Base-by-base conservation (phyloP, 2,888 invertebrate species). In the Unio pictorum region DNA sequence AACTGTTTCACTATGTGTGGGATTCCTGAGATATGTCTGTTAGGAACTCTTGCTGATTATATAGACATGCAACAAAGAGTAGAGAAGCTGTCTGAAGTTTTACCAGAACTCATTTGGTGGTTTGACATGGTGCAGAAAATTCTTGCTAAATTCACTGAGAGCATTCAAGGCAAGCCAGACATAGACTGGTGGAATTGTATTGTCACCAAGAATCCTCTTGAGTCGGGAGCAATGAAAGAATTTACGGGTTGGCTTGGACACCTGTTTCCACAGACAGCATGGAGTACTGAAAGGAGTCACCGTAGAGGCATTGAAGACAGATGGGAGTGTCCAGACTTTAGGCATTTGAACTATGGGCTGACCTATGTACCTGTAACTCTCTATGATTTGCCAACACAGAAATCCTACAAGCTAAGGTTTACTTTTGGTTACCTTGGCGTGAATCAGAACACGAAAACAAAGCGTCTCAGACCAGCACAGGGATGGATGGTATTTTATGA, bases 401-500 rank as follows among this genome's bases (percentile, higher is more conserved):
- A 61, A 30, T 28, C 23, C 23, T 23, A 18, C 6, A 30, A 61
- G 61, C 61, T 61, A 30, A 23, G 23, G n/a, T 30, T 57, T 20
- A 6, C n/a, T 11, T 20, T 23, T 6, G 58, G 58, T 6, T 57
- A n/a, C 58, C 58, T 57, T n/a, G n/a, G 61, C 17, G 61, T 61
- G 26, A 30, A 11, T 26, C 18, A 23, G 20, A 26, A 61, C 28
- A 11, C 3, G 17, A 30, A 61, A 20, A 61, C 61, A 23, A 61
- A 61, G 28, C 61, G 23, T 28, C 61, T 61, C 20, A 8, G 18
- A 6, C 61, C 61, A 18, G 61, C 61, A 18, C 23, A 61, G 28
- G 61, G 61, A 20, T 61, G 61, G 61, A 61, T 61, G 61, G 26
- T 61, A 7, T 61, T 61, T 26, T 28, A 61, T 28, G 61, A 61